Conservation (phyloP, 2,113 vertebrate species). For the Casuarius casuarius region DNA sequence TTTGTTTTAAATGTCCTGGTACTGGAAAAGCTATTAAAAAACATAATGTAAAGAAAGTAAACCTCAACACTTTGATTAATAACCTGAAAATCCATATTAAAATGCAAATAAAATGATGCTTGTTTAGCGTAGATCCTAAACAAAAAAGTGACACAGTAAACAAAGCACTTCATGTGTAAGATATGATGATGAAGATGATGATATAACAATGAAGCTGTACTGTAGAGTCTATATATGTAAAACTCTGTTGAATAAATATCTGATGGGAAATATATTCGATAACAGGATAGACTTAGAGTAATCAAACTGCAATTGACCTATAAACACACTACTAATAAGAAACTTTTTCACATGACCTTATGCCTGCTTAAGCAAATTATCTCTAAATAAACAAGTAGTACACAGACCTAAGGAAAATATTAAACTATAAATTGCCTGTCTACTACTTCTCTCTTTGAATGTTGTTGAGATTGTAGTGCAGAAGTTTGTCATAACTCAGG, state of each 20-base stretch:
- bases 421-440: constrained; percentile 44
- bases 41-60: not conserved
- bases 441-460: not conserved
- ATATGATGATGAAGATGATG: not conserved
- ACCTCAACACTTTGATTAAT: not conserved
- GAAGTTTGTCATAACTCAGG: not conserved
- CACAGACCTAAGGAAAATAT: constrained; percentile 45
- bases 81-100: not conserved
- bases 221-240: not conserved
- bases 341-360: constrained; percentile 27
- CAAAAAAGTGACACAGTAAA: not conserved
- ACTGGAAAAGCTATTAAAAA: not conserved
- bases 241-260: constrained; percentile 70
- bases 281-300: constrained; percentile 72
- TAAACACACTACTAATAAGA: constrained; percentile 62
- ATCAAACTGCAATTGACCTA: constrained; percentile 75
- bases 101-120: not conserved
- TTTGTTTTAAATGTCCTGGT: not conserved
- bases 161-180: not conserved
- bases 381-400: constrained; percentile 71
- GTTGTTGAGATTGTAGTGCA: not conserved
- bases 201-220: not conserved
- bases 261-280: constrained; percentile 74
- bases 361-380: constrained; percentile 71
- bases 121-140: not conserved